Evolutionary conservation across 1,140 invertebrate genomes (phyloP).

Genomic region (Chelonus insularis): DNA sequence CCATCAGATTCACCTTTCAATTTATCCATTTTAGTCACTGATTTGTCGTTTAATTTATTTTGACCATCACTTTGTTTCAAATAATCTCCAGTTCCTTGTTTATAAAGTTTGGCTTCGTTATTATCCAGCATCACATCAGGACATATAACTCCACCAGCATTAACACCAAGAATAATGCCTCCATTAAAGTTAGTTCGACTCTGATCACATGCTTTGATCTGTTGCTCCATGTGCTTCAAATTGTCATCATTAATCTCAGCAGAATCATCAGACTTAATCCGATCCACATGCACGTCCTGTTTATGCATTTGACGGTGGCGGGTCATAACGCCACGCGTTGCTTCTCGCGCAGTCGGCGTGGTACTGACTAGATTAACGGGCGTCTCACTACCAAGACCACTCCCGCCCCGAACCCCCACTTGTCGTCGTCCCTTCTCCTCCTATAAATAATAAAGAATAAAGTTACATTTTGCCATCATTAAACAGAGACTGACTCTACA

Average conservation of each 20-base stretch:
- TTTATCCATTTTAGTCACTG: conserved; percentile 45
- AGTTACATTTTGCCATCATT: neutral
- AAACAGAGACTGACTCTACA: too few relatives aligned
- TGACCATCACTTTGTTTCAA: conserved; percentile 28
- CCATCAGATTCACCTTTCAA: conserved; percentile 26
- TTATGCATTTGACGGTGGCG: conserved; percentile 33
- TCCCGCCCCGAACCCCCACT: conserved; percentile 36
- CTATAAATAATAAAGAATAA: conserved; percentile 48
- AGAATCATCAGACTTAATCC: conserved; percentile 9
- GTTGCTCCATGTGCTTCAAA: conserved; percentile 18
- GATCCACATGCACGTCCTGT: neutral
- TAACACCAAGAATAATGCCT: conserved; percentile 28
- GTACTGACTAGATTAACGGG: conserved; percentile 55
- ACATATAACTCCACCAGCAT: conserved; percentile 23
- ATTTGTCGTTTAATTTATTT: conserved; percentile 44
- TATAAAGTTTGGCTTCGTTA: conserved; percentile 35
- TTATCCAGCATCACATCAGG: conserved; percentile 26
- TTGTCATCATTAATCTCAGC: conserved; percentile 22
- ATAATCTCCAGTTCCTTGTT: conserved; percentile 13
- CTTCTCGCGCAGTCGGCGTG: conserved; percentile 56
- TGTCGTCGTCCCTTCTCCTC: conserved; percentile 48
- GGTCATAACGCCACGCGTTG: conserved; percentile 38
- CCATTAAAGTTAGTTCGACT: conserved; percentile 15
- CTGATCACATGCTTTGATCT: neutral
- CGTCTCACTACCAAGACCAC: conserved; percentile 47